Evolutionary conservation across 2,888 invertebrate genomes (phyloP), one percentile per base, ranked within the genome.

Genomic region (Drosophila quinaria): DNA sequence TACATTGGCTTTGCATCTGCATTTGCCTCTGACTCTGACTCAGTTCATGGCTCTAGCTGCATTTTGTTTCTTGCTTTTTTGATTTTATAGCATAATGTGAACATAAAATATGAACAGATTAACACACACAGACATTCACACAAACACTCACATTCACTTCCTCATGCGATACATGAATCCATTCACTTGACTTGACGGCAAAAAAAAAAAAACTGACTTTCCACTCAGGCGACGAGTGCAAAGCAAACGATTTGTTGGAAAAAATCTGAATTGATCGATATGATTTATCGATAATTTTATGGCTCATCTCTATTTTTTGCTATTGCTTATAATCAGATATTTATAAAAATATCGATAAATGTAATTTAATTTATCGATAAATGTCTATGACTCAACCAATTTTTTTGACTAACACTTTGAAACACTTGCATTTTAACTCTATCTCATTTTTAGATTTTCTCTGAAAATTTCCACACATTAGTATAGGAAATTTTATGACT

Each of bases 101-200:
- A 70, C 71, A 77, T 75, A 70, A 77, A 87, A 80, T 75, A 74
- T 82, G 60, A 74, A 70, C 54, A 67, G 74, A 82, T 85, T 82
- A 82, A 69, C 66, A 62, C 62, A 64, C 54, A 66, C 39, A 65
- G 3, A 44, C 13, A 41, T 17, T 37, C 19, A 55, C 41, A 44
- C 17, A 19, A 11, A 46, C 11, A 37, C 13, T 19, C 33, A 22
- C 33, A 33, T 19, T 31, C 41, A 31, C 42, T 37, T 51, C 51
- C 35, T 17, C 35, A 15, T n/a, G 35, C 61, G 44, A 54, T 51
- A 51, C 51, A 51, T 25, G 33, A 51, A 60, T 51, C 51, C 60
- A 42, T 51, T 42, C 50, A 51, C 41, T 51, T 51, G 41, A 10
- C 39, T 22, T 31, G 41, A 3, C 31, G 25, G 35, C 31, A 42